phyloP scores from a whole-genome alignment of 2,888 invertebrate species.

The Cinara cedri region DNA sequence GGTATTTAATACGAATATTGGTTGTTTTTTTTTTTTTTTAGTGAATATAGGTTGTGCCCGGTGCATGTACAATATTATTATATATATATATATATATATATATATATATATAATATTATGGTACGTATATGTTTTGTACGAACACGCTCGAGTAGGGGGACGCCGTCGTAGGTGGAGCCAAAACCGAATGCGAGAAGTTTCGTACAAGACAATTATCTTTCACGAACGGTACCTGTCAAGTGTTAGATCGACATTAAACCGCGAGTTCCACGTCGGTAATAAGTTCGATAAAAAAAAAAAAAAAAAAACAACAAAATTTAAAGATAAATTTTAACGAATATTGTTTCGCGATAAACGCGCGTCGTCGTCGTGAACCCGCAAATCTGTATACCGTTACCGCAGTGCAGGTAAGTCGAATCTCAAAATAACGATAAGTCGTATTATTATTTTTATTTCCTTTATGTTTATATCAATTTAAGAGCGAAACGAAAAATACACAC shows the following conservation, averaged over 20 bases:
- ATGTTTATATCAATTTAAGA: too few species aligned
- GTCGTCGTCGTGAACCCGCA: constrained; percentile 1
- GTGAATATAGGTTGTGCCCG: too few species aligned
- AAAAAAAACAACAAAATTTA: too few species aligned
- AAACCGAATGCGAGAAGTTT: constrained; percentile 25
- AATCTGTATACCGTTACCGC: background rate
- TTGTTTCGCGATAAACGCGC: constrained; percentile 34
- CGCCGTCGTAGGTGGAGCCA: constrained; percentile 53
- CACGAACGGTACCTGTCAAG: constrained; percentile 44
- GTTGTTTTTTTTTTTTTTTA: too few species aligned
- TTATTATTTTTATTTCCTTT: too few species aligned
- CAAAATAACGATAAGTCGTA: constrained; percentile 18
- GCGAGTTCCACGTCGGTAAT: background rate
- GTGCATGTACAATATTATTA: too few species aligned
- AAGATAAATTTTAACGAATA: constrained; percentile 39
- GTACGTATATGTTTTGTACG: background rate
- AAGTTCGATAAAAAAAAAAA: constrained; percentile 33
- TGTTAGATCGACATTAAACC: constrained; percentile 30
- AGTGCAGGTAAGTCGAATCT: constrained; percentile 47
- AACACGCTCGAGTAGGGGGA: constrained; percentile 41
- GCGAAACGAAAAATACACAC: too few species aligned
- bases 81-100: too few species aligned
- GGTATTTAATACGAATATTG: too few species aligned
- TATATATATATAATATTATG: too few species aligned
- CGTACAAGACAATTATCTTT: constrained; percentile 45